Evolutionary conservation across 2,888 invertebrate species (phyloP).

Genomic region (Pseudococcus jackbeardsleyi): DNA sequence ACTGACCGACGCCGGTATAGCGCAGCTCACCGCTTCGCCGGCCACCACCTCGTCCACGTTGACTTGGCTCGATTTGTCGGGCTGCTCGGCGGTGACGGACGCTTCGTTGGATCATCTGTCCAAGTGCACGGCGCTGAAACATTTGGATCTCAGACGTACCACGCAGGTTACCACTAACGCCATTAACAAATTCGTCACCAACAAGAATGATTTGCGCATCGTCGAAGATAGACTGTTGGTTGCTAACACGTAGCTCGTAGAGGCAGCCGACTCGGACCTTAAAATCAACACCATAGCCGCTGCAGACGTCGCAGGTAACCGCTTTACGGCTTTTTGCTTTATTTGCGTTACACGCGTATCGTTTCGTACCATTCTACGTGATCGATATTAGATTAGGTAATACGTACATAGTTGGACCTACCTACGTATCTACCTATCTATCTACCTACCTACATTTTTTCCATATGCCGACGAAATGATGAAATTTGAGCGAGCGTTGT

Average conservation of each 20-base stretch:
- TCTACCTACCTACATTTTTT: too few species aligned
- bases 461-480: too few species aligned
- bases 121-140: slow-evolving; percentile 76
- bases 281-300: too few species aligned
- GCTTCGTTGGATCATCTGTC: slow-evolving; percentile 84
- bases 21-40: slow-evolving; percentile 84
- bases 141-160: slow-evolving; percentile 84
- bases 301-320: too few species aligned
- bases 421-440: too few species aligned
- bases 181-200: slow-evolving; percentile 81
- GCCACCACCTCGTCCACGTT: slow-evolving; percentile 77
- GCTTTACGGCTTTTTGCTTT: too few species aligned
- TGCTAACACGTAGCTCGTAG: neutral
- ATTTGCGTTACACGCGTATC: too few species aligned
- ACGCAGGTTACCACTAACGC: slow-evolving; percentile 85
- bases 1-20: slow-evolving; percentile 91
- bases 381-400: too few species aligned
- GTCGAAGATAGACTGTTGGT: slow-evolving; percentile 66
- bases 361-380: too few species aligned
- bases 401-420: too few species aligned
- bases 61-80: slow-evolving; percentile 83
- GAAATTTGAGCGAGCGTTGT: too few species aligned
- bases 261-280: neutral
- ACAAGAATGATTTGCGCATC: slow-evolving; percentile 63
- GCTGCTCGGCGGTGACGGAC: slow-evolving; percentile 86